phyloP scores from a whole-genome alignment of 2,888 invertebrate genomes.

The Cybosia mesomella region DNA sequence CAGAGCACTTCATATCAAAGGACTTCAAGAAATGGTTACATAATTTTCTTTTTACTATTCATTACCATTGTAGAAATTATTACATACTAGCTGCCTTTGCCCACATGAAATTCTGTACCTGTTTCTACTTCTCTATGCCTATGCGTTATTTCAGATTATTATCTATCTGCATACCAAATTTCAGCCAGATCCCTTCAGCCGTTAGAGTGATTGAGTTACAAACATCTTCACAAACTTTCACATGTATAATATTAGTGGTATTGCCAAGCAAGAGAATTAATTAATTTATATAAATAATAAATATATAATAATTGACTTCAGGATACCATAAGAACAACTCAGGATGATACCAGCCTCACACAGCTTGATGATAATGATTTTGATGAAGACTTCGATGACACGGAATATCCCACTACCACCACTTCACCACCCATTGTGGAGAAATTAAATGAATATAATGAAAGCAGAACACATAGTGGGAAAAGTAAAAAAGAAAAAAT shows the following conservation, averaged over 20 bases:
- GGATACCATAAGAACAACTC: background rate
- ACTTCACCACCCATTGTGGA: background rate
- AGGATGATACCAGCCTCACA: background rate
- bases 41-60: background rate
- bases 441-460: background rate
- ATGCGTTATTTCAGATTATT: too few relatives aligned
- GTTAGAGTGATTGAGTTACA: too few relatives aligned
- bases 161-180: too few relatives aligned
- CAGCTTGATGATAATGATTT: background rate
- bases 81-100: too few relatives aligned
- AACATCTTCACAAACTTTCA: too few relatives aligned
- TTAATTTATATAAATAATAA: too few relatives aligned
- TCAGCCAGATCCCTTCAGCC: too few relatives aligned
- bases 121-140: too few relatives aligned
- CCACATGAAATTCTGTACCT: too few relatives aligned
- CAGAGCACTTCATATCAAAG: slow-evolving; percentile 75
- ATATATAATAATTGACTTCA: background rate
- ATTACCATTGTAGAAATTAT: background rate
- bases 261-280: too few relatives aligned
- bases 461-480: background rate
- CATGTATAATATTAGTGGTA: too few relatives aligned
- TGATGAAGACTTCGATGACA: background rate
- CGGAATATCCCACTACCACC: background rate
- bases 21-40: slow-evolving; percentile 73
- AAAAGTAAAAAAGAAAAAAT: background rate